Conservation (phyloP, 2,888 invertebrate genomes). For the Sabatieria punctata region DNA sequence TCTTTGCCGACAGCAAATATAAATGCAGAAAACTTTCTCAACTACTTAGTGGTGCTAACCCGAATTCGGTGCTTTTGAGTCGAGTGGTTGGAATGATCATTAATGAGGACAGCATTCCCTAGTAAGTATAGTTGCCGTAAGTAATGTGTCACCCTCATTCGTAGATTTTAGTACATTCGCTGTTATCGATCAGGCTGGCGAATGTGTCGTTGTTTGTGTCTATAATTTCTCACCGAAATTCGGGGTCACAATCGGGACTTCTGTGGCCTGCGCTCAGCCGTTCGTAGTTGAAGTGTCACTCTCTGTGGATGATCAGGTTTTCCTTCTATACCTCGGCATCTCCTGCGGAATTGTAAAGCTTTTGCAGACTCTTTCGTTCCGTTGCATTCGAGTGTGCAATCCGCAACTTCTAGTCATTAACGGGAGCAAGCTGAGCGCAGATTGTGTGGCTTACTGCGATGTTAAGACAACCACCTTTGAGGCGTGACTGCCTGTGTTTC, state of each 20-base stretch:
- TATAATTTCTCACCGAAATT: constrained; percentile 66
- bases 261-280: constrained; percentile 63
- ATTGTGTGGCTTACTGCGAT: no score
- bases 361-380: no score
- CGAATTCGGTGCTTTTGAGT: constrained; percentile 51
- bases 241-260: constrained; percentile 66
- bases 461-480: no score
- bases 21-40: constrained; percentile 25
- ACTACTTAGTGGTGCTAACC: constrained; percentile 48
- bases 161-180: neutral
- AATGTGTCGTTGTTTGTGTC: constrained; percentile 49
- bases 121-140: no score
- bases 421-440: no score
- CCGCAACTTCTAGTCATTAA: no score
- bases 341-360: no score
- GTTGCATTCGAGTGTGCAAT: no score
- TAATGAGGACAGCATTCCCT: constrained; percentile 42
- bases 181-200: neutral
- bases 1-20: neutral
- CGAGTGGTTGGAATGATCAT: constrained; percentile 63
- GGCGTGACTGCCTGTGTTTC: no score
- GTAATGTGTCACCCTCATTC: no score
- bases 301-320: constrained; percentile 1
- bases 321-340: no score
- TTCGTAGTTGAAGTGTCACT: constrained; percentile 14